Conservation (phyloP, 2,113 vertebrate genomes). For the Saguinus imperator region DNA sequence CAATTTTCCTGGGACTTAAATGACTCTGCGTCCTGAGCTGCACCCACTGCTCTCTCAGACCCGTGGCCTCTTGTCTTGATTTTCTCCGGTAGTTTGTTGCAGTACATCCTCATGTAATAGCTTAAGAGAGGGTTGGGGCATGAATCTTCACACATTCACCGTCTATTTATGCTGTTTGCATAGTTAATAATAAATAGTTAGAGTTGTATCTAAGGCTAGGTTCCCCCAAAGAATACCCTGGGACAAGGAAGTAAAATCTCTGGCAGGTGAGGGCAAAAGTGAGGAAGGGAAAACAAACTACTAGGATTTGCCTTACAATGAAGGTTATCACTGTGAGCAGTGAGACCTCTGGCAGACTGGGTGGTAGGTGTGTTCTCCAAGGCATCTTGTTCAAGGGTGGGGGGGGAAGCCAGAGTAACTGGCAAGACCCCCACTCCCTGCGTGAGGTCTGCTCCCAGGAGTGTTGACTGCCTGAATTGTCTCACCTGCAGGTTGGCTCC, state of each 20-base stretch:
- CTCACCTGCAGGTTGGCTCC: too few species aligned
- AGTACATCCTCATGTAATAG: not conserved
- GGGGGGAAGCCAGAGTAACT: not conserved
- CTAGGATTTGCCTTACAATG: rapidly evolving
- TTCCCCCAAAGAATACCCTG: not conserved
- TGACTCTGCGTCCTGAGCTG: too few species aligned
- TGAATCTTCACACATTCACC: not conserved
- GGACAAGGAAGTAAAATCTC: not conserved
- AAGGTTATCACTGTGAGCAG: too few species aligned
- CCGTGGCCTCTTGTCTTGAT: not conserved
- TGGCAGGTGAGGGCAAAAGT: too few species aligned
- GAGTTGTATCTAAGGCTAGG: not conserved
- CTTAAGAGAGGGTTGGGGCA: not conserved
- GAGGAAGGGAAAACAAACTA: not conserved
- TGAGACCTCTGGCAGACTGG: not conserved
- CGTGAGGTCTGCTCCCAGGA: not conserved
- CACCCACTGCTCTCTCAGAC: too few species aligned
- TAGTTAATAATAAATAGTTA: not conserved
- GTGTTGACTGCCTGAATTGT: not conserved
- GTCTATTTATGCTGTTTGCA: not conserved
- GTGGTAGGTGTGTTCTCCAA: not conserved
- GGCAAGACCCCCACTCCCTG: not conserved
- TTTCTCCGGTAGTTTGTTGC: not conserved
- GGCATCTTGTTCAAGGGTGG: not conserved
- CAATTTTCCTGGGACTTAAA: too few species aligned